Conservation (phyloP, 2,113 vertebrate species). For the Heterochromis multidens region DNA sequence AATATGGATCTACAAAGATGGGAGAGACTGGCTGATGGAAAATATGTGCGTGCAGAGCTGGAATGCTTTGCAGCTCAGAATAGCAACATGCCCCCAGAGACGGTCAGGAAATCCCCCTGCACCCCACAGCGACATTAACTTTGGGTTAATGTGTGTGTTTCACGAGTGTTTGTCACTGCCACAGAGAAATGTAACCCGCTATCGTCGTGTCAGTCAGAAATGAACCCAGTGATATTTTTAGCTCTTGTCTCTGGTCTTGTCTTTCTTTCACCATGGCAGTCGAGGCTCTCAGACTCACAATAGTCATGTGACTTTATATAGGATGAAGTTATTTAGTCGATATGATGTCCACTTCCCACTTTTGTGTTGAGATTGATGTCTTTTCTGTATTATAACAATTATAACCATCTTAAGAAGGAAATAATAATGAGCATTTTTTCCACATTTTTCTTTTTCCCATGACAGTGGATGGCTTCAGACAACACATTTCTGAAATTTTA, state of each 20-base stretch:
- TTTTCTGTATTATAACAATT: neutral
- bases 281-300: neutral
- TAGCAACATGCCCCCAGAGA: constrained; percentile 68
- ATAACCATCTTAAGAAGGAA: neutral
- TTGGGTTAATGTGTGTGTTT: neutral
- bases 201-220: neutral
- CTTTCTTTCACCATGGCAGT: neutral
- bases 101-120: constrained; percentile 66
- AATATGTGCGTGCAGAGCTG: constrained; percentile 65
- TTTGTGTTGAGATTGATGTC: neutral
- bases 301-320: neutral
- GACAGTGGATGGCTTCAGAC: neutral
- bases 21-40: constrained; percentile 61
- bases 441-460: neutral
- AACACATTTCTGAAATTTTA: neutral
- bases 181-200: neutral
- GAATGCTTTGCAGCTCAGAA: constrained; percentile 75
- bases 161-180: neutral
- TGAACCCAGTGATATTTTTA: neutral
- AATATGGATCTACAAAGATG: neutral
- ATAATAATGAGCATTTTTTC: neutral
- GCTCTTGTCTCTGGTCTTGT: neutral
- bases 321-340: neutral
- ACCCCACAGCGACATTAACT: constrained; percentile 58
- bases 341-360: neutral